Evolutionary conservation across 2,888 invertebrate species (phyloP), one percentile per base, ranked within the genome.

Genomic region (Rhodophaea formosa): DNA sequence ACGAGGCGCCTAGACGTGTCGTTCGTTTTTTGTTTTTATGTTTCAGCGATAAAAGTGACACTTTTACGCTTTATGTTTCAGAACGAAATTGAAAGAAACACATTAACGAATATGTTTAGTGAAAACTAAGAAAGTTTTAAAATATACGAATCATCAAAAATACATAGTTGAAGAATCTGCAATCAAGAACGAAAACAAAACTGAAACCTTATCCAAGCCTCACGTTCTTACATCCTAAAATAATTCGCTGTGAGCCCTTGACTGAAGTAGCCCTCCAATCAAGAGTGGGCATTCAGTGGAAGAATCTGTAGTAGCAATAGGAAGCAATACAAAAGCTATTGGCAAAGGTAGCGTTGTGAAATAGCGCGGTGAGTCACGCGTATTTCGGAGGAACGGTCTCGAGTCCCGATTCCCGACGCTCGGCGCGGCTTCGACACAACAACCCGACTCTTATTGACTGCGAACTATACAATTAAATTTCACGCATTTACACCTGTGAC

Each of bases 291-390:
- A 59, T 62, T 43, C 43, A 65, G 61, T 63, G 66, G 63, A 59
- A 61, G 60, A 67, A 61, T 66, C 53, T 62, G 64, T 70, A 72
- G 70, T 72, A 72, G 78, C 79, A 84, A 80, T 86, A 89, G 88
- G 90, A 90, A 89, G 87, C 81, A 84, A 83, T 85, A 86, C 80
- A 82, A 82, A 83, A 86, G 83, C 82, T 81, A 88, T 89, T 89
- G 89, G 89, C 88, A 87, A 82, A 86, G 86, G 84, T 81, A 80
- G 77, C 77, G 84, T 83, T 84, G 87, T 86, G 85, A 88, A 88
- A 88, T 80, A 79, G 79, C 72, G 61, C 71, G 68, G 66, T 90
- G 90, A 89, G 76, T 91, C 90, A 91, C 70, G 65, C 64, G 74
- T 89, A 88, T 91, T 90, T 88, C 72, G 63, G 82, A 73, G 67